Evolutionary conservation across 1,140 invertebrate genomes (phyloP), one percentile per base, ranked within the genome.

Genomic region (Belonocnema kinseyi): DNA sequence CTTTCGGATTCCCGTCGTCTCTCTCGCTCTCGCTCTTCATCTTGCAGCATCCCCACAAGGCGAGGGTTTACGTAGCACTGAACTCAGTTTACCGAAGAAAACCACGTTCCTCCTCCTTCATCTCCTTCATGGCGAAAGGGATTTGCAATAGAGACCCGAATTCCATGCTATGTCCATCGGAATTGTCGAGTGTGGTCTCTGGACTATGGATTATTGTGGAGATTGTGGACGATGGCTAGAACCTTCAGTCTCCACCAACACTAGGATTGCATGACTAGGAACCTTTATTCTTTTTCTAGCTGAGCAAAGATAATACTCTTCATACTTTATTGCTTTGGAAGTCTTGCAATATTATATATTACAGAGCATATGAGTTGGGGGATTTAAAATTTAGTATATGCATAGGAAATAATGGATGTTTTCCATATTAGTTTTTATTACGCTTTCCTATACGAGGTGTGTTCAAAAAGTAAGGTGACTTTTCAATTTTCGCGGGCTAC

Each of bases 1-100:
- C 72, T 73, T 72, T 78, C 73, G 72, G 78, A 84, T 73, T 75
- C 50, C 16, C 75, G 40, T 71, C 80, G 80, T 78, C 81, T 80
- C 74, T 75, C 73, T 80, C 75, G 74, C 70, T 72, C 76, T 80
- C 74, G 50, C 79, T 61, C 73, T 75, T 61, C 54, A 56, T 56
- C 54, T 75, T 50, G 52, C 19, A 50, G 12, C 16, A 53, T 56
- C 72, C 74, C 71, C 70, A 73, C 26, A 33, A 46, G 40, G 40
- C 26, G 61, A 66, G 61, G 61, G 61, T 66, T 66, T 66, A 66
- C 61, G 61, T 66, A 66, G 61, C 61, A 66, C 61, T 66, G 61
- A 66, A 66, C 26, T 66, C 61, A 66, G 61, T 66, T 66, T 66
- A 66, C 61, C 14, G 61, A 66, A 66, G 61, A 33, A 26, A 66